phyloP scores from a whole-genome alignment of 2,888 invertebrate genomes.

The Epinotia bilunana region DNA sequence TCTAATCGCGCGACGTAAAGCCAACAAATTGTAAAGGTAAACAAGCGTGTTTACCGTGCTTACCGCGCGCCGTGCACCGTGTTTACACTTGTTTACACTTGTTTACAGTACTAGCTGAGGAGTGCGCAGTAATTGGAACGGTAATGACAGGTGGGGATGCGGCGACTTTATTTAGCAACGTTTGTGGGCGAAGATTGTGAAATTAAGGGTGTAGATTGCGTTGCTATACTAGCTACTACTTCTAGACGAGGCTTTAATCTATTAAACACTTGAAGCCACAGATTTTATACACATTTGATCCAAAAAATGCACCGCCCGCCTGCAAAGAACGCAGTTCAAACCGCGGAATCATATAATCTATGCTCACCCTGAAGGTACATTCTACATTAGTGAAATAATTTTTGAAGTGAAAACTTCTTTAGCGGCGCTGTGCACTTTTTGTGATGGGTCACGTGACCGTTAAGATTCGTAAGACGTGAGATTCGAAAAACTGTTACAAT shows the following conservation, averaged over 20 bases:
- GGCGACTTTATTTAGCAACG: slow-evolving; percentile 7
- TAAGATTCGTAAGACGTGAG: too few relatives aligned
- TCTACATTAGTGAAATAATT: too few relatives aligned
- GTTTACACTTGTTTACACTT: slow-evolving; percentile 40
- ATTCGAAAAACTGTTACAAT: too few relatives aligned
- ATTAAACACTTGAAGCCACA: not conserved
- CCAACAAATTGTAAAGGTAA: slow-evolving; percentile 45
- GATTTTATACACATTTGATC: too few relatives aligned
- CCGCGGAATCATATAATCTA: too few relatives aligned
- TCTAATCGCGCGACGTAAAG: slow-evolving; percentile 42
- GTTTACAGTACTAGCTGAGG: slow-evolving; percentile 51
- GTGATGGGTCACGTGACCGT: too few relatives aligned
- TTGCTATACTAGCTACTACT: not conserved
- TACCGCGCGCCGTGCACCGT: slow-evolving; percentile 28
- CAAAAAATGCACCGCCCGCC: too few relatives aligned
- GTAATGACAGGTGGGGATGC: slow-evolving; percentile 68
- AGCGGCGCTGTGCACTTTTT: too few relatives aligned
- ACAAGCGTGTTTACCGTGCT: slow-evolving; percentile 36
- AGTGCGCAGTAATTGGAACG: slow-evolving; percentile 64
- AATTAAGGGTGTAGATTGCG: slow-evolving; percentile 14
- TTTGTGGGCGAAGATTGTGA: slow-evolving; percentile 1
- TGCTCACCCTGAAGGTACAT: too few relatives aligned
- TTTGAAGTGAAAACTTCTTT: too few relatives aligned
- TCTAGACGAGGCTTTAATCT: not conserved
- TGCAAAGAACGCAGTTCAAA: too few relatives aligned